Percentiles rank a stretch among this genome's conserved stretches.
Conservation (phyloP, 2,888 invertebrate species). For the Erpobdella octoculata region DNA sequence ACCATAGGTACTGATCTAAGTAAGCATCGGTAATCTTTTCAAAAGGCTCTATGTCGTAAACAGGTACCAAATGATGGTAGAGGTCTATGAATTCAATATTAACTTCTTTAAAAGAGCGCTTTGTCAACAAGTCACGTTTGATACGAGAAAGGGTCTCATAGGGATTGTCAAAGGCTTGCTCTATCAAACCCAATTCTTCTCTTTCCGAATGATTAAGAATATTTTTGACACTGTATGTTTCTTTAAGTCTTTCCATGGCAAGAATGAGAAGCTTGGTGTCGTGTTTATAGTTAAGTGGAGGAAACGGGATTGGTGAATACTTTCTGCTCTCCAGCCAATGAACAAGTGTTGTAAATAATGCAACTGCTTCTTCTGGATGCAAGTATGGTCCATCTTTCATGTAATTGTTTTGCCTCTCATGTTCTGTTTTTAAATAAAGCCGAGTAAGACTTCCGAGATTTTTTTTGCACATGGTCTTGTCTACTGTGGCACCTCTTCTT, state of each 20-base stretch:
- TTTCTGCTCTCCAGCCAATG: constrained; percentile 97
- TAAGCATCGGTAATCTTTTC: constrained; percentile 99
- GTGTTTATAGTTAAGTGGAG: constrained; percentile 96
- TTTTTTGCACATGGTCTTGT: constrained; percentile 99
- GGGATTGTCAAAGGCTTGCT: constrained; percentile 99
- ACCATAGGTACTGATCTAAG: constrained; percentile 96
- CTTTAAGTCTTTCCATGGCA: constrained; percentile 88
- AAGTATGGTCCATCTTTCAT: constrained; percentile 98
- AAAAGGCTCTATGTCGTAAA: constrained; percentile 96
- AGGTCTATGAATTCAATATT: constrained; percentile 99
- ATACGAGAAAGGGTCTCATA: constrained; percentile 97
- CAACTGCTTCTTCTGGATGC: constrained; percentile 97
- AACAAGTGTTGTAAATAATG: constrained; percentile 97
- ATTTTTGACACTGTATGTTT: constrained; percentile 89
- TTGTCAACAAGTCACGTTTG: constrained; percentile 95
- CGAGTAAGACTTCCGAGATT: constrained; percentile 95
- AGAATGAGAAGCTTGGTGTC: constrained; percentile 95
- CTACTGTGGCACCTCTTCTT: constrained; percentile 94
- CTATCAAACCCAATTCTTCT: constrained; percentile 94
- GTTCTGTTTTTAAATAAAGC: constrained; percentile 90
- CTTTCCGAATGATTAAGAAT: constrained; percentile 95
- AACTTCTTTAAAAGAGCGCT: constrained; percentile 94
- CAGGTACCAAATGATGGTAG: constrained; percentile 95
- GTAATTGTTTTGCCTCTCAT: constrained; percentile 97
- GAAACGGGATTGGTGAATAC: constrained; percentile 98